Base-by-base conservation (phyloP, 2,113 vertebrate genomes). In the Verasper variegatus region DNA sequence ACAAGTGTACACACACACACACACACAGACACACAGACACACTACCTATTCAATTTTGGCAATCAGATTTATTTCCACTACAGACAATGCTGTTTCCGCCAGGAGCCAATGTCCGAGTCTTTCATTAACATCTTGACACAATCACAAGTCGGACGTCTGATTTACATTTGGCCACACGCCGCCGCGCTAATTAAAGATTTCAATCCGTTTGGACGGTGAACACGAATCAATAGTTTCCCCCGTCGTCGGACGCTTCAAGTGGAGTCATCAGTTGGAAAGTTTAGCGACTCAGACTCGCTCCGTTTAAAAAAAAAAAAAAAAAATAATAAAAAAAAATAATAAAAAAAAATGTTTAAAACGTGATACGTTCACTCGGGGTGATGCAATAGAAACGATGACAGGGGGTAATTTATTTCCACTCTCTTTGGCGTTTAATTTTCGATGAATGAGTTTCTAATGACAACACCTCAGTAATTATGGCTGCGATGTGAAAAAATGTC, bases 111-210 rank as follows among this genome's bases (percentile, higher is more conserved):
- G 69, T 55, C 66, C 51, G 67, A 69, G 74, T 60, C 69, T 87
- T 84, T 84, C 74, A 82, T 90, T 87, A 84, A 77, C 81, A 88
- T 78, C 85, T 82, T 78, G 87, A 91, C 85, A 84, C 83, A 74
- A 68, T 91, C 82, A 63, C 86, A 72, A 70, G 73, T 87, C 79
- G 77, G 70, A 83, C 84, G 86, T 84, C 84, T 82, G 63, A 92
- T 91, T 93, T 89, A 87, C 80, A 85, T 89, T 85, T 91, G 91
- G 88, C 82, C 63, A 27, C 17, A 49, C 72, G 87, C 91, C 88
- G 81, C 42, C 1, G 5, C 72, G 82, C 85, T 89, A 90, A 93
- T 92, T 90, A 91, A 90, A 91, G 82, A 90, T 92, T 92, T 86
- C 78, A 87, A 87, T 85, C 73, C 63, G 54, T 80, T 90, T 76